Conservation (phyloP, 1,140 invertebrate genomes). For the Drosophila novamexicana region DNA sequence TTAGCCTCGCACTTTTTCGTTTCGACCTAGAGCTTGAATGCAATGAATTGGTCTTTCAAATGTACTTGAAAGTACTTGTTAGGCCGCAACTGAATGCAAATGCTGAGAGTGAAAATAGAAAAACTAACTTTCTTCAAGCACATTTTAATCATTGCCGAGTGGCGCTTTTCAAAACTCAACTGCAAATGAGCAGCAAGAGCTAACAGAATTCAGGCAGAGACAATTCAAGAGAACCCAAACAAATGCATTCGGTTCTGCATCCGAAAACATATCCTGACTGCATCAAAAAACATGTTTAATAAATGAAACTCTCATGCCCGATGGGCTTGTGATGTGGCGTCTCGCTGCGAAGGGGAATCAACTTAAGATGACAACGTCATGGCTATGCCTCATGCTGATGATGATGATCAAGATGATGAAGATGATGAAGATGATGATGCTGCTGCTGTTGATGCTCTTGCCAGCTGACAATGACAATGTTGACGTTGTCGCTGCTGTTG, state of each 20-base stretch:
- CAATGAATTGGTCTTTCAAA: background rate
- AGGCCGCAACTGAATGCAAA: background rate
- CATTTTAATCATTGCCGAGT: conserved; percentile 10
- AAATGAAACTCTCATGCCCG: conserved; percentile 76
- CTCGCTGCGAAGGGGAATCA: conserved; percentile 45
- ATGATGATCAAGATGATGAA: conserved; percentile 31
- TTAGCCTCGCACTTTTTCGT: too few relatives aligned
- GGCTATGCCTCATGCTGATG: conserved; percentile 27
- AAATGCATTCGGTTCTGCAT: conserved; percentile 19
- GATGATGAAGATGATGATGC: conserved; percentile 10
- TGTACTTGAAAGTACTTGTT: background rate
- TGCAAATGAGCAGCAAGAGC: conserved; percentile 2
- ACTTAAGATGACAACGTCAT: conserved; percentile 41
- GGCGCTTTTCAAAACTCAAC: background rate
- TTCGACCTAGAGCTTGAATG: background rate
- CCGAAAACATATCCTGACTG: conserved; percentile 45
- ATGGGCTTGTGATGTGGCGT: conserved; percentile 58
- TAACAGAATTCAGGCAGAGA: conserved; percentile 2
- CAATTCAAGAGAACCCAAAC: conserved; percentile 1
- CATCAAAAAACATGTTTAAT: conserved; percentile 69
- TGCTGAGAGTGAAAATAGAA: conserved; percentile 3
- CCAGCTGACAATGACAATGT: conserved; percentile 18
- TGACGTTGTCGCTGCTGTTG: conserved; percentile 62
- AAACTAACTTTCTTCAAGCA: conserved; percentile 3
- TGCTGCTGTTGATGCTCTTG: conserved; percentile 6